Base-by-base conservation (phyloP, 2,797 vertebrate species). In the Helostoma temminkii region DNA sequence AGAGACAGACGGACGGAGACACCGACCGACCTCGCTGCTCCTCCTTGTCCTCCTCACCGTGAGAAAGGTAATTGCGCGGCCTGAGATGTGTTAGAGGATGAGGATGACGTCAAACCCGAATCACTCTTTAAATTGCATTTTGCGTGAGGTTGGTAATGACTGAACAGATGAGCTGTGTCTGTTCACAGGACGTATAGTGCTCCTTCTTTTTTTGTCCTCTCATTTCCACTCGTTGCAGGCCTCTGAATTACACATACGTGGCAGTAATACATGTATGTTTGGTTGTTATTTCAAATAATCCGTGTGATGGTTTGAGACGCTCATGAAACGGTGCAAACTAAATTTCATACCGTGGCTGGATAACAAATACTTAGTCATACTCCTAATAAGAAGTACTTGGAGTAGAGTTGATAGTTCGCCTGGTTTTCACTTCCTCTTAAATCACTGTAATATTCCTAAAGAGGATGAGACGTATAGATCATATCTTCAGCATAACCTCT, bases 51-150 rank as follows among this genome's bases (percentile, higher is more conserved):
- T 18, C 64, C 64, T 75, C 74, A 63, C 26, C 66, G 54, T 1
- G 39, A 71, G 39, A 76, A 69, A 89, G 84, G 88, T 90, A 90
- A 91, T 71, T 80, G 82, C 66, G 56, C 74, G 54, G 61, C 71
- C 52, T 57, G 49, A 73, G 55, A 81, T 54, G 71, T 70, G 78
- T 81, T 71, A 49, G 74, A 63, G 71, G 57, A 71, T 67, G 68
- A 55, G 65, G 19, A 58, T 87, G 83, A 87, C 84, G 80, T 83
- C 79, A 89, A 84, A 73, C 34, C 43, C 70, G 68, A 85, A 86
- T 81, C 72, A 80, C 69, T 30, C 76, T 67, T 78, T 66, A 67
- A 86, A 80, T 74, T 81, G 70, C 76, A 48, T 80, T 86, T 82
- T 75, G 80, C 78, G 54, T 47, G 16, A 55, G 60, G 61, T 66